Evolutionary conservation across 2,797 vertebrate genomes (phyloP).

Genomic region (Channallabes apus): DNA sequence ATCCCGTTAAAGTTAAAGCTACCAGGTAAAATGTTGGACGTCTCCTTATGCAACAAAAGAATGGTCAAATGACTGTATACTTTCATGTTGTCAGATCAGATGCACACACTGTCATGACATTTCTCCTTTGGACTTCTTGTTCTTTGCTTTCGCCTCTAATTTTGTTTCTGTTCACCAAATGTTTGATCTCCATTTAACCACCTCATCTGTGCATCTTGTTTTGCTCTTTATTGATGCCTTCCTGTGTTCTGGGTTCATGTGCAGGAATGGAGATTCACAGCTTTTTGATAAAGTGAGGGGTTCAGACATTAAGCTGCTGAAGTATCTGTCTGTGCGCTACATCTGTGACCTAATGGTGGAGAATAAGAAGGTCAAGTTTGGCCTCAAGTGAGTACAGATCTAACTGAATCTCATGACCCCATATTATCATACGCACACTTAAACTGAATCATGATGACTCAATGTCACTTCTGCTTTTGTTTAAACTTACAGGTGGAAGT

Average conservation of each 20-base stretch:
- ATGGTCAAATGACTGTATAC: background rate
- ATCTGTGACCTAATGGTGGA: conserved; percentile 99
- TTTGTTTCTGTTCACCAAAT: background rate
- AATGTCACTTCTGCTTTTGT: conserved; percentile 2
- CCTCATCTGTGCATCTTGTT: background rate
- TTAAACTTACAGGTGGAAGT: background rate
- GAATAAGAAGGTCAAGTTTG: conserved; percentile 99
- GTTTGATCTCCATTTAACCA: background rate
- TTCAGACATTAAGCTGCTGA: conserved; percentile 93
- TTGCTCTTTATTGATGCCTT: background rate
- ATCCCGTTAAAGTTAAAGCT: background rate
- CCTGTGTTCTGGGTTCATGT: background rate
- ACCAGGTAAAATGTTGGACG: background rate
- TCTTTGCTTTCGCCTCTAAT: background rate
- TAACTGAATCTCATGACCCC: conserved; percentile 5
- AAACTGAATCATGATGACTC: conserved; percentile 23
- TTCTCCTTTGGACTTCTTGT: conserved; percentile 8
- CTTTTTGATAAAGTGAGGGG: conserved; percentile 97
- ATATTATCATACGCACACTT: background rate
- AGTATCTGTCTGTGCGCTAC: conserved; percentile 91
- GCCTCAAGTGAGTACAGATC: conserved; percentile 86
- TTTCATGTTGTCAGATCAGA: background rate
- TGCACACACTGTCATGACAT: background rate
- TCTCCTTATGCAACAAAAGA: background rate
- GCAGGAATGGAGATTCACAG: conserved; percentile 91